These are phyloP conservation scores for Aepyceros melampus DNA, from an alignment of 2,113 vertebrate genomes.

Conservation along the genomic window DNA sequence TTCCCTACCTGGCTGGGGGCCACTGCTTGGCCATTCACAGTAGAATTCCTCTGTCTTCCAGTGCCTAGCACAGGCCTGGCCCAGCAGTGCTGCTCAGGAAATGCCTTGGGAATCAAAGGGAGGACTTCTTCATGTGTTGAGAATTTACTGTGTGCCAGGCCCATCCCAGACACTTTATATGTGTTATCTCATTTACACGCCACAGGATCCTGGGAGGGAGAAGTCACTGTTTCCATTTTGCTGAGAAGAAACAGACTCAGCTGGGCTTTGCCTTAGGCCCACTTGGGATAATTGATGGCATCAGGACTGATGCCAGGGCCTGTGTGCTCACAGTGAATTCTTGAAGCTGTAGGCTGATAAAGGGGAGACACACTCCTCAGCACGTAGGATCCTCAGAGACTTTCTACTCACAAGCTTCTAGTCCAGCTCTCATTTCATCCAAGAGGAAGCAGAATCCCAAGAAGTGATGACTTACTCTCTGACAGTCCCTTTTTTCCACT, in stretches of 20 bases:
- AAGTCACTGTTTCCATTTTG: not conserved
- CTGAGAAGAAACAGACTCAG: not conserved
- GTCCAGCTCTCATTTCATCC: not conserved
- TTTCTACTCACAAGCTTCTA: not conserved
- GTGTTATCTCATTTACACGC: conserved; percentile 36
- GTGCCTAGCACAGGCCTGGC: not conserved
- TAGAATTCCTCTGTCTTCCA: conserved; percentile 49
- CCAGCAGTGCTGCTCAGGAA: conserved; percentile 47
- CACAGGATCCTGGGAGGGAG: not conserved
- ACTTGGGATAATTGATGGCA: not conserved
- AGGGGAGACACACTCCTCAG: not conserved
- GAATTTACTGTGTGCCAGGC: conserved; percentile 48
- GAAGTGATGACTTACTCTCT: not conserved
- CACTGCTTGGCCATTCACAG: not conserved
- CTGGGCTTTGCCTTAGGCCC: not conserved
- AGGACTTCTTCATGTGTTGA: conserved; percentile 38
- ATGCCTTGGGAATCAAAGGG: conserved; percentile 55
- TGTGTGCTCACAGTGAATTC: rapidly evolving
- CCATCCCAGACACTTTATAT: not conserved
- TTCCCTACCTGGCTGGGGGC: conserved; percentile 15
- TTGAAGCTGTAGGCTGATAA: not conserved
- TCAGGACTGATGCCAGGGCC: not conserved
- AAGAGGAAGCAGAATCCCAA: not conserved
- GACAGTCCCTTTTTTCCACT: not conserved
- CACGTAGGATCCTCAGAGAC: not conserved